These are phyloP conservation scores for Agrypnia vestita DNA, from an alignment of 1,140 invertebrate genomes.

Conservation along the genomic window DNA sequence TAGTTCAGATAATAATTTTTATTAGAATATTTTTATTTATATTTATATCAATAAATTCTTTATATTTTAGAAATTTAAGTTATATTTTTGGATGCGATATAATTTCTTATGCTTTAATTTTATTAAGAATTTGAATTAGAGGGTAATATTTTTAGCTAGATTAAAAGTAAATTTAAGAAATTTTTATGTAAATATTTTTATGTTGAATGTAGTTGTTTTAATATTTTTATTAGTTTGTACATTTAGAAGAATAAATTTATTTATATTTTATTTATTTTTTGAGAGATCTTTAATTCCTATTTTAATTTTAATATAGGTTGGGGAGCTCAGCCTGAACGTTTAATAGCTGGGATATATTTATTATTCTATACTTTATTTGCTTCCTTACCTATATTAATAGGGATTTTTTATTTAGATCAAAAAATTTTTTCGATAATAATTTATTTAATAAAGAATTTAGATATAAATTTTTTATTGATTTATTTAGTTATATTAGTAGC, in stretches of 20 bases:
- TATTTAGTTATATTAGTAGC: slow-evolving; percentile 72
- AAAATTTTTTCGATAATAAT: too few species aligned
- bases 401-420: slow-evolving; percentile 73
- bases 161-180: too few species aligned
- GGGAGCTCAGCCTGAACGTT: slow-evolving; percentile 76
- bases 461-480: slow-evolving; percentile 67
- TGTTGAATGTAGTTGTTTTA: slow-evolving; percentile 73
- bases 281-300: slow-evolving; percentile 77
- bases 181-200: too few species aligned
- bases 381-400: slow-evolving; percentile 76
- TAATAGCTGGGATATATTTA: slow-evolving; percentile 76
- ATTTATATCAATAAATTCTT: too few species aligned
- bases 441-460: slow-evolving; percentile 51
- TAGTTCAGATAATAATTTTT: too few species aligned
- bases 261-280: slow-evolving; percentile 81
- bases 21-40: too few species aligned
- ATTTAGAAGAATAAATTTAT: slow-evolving; percentile 74
- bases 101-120: too few species aligned
- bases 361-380: slow-evolving; percentile 78
- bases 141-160: too few species aligned
- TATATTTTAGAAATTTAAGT: too few species aligned
- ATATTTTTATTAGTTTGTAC: slow-evolving; percentile 74
- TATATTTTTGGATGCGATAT: too few species aligned
- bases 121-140: too few species aligned
- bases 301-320: slow-evolving; percentile 78